These are phyloP conservation scores for Plumapathes pennacea DNA, from an alignment of 92 coral and sea anemone species.

Conservation along the genomic window DNA sequence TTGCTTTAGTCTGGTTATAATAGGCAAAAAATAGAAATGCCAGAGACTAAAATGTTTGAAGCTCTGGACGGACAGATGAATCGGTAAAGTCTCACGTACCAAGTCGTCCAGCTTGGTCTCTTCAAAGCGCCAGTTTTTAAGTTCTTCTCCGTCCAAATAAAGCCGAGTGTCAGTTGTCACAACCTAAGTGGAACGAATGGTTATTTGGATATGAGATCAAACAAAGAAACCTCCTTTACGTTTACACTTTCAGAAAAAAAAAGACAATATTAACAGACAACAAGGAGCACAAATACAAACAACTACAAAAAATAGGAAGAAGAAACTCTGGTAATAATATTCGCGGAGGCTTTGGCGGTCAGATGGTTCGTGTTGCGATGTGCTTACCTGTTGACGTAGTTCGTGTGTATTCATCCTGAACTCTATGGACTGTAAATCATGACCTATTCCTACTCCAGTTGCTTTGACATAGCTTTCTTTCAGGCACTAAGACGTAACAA, in stretches of 20 bases:
- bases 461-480: slow-evolving; percentile 99
- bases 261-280: not conserved
- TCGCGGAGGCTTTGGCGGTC: too few relatives aligned
- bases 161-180: slow-evolving; percentile 69
- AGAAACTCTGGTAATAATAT: not conserved
- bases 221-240: not conserved
- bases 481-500: slow-evolving; percentile 66
- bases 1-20: too few relatives aligned
- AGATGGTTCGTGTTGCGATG: not conserved
- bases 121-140: slow-evolving; percentile 78
- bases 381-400: slow-evolving; percentile 59
- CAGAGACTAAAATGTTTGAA: too few relatives aligned
- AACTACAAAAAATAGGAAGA: not conserved
- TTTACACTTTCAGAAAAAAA: not conserved
- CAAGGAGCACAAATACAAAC: too few relatives aligned
- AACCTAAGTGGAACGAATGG: too few relatives aligned
- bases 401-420: slow-evolving; percentile 56
- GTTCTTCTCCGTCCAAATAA: slow-evolving; percentile 42
- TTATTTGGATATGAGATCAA: too few relatives aligned
- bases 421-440: slow-evolving; percentile 88
- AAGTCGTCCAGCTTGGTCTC: slow-evolving; percentile 85
- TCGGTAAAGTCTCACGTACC: slow-evolving; percentile 39
- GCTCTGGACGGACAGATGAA: not conserved
- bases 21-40: too few relatives aligned
- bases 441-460: slow-evolving; percentile 94